phyloP scores from a whole-genome alignment of 2,888 invertebrate species.

The Sarcophaga rosellei region DNA sequence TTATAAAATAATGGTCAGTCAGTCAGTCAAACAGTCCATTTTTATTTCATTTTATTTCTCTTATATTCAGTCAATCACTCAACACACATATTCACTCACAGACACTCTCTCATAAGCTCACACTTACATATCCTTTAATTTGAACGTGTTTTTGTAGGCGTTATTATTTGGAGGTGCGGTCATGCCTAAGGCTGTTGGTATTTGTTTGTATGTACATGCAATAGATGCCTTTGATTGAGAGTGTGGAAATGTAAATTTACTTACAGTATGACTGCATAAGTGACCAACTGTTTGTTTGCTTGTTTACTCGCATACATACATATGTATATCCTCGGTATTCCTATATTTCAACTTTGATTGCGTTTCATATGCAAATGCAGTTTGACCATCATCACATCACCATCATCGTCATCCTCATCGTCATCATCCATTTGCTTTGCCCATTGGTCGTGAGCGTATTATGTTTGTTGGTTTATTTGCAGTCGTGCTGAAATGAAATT shows the following conservation, averaged over 20 bases:
- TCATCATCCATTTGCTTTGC: constrained; percentile 35
- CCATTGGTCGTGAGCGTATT: constrained; percentile 7
- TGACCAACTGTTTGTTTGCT: constrained; percentile 66
- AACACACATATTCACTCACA: constrained; percentile 9
- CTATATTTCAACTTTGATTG: constrained; percentile 75
- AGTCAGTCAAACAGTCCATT: constrained; percentile 23
- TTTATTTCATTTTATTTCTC: neutral
- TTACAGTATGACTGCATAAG: constrained; percentile 63
- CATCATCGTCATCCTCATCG: constrained; percentile 14
- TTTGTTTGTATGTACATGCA: constrained; percentile 6
- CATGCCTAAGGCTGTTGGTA: constrained; percentile 59
- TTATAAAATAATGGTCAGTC: constrained; percentile 60
- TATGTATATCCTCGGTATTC: constrained; percentile 42
- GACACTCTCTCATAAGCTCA: neutral
- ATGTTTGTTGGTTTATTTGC: constrained; percentile 32
- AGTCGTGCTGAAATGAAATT: constrained; percentile 34
- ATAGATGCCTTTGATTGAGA: neutral
- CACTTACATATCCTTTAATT: neutral
- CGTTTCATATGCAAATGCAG: constrained; percentile 75
- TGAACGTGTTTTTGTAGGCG: constrained; percentile 60
- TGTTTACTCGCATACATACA: constrained; percentile 60
- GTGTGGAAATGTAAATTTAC: constrained; percentile 37
- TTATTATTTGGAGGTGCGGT: constrained; percentile 66
- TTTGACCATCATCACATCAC: constrained; percentile 60
- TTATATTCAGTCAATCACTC: neutral